Evolutionary conservation across 2,113 vertebrate genomes (phyloP).

Genomic region (Trogon melanurus): DNA sequence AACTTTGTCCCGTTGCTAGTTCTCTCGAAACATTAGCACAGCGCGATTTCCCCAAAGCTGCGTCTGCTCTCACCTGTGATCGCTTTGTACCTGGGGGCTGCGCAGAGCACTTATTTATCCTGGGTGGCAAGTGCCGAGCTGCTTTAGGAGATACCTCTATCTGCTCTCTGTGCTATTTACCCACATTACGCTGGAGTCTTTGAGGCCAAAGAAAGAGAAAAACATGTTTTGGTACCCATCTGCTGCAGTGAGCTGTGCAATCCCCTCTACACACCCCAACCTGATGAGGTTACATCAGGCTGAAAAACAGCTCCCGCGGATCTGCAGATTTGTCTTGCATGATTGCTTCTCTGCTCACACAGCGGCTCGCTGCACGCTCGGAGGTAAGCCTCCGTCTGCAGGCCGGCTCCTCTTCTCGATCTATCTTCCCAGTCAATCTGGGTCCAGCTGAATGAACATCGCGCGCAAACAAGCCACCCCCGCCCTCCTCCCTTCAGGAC

Average conservation of each 20-base stretch:
- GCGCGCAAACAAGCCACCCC: neutral
- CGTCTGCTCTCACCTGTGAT: neutral
- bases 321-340: neutral
- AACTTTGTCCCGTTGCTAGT: neutral
- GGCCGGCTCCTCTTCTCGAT: neutral
- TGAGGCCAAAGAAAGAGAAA: neutral
- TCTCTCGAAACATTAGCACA: neutral
- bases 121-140: neutral
- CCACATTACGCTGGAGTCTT: neutral
- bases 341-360: neutral
- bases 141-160: neutral
- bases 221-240: neutral
- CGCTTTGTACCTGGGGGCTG: neutral
- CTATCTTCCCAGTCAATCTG: neutral
- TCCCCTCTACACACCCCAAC: neutral
- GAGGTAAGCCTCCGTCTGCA: neutral
- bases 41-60: neutral
- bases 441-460: neutral
- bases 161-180: neutral
- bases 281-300: neutral
- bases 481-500: constrained; percentile 16
- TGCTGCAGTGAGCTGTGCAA: neutral
- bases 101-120: neutral
- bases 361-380: neutral
- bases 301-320: neutral